phyloP scores from a whole-genome alignment of 2,888 invertebrate genomes.

The Clostera curtula region DNA sequence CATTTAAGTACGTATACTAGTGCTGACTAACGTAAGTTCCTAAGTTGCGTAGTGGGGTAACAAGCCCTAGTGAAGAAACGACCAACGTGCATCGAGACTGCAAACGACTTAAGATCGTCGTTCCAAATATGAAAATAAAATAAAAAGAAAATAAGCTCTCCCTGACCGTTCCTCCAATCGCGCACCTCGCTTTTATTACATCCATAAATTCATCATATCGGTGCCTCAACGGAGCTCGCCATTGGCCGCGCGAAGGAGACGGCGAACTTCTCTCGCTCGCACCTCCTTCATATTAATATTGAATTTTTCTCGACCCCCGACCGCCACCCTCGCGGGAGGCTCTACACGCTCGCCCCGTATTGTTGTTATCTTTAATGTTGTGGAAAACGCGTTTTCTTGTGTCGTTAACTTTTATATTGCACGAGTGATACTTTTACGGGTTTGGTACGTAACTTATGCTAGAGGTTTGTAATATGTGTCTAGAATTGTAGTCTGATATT shows the following conservation, averaged over 20 bases:
- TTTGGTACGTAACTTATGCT: conserved; percentile 67
- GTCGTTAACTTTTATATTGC: conserved; percentile 76
- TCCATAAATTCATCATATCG: conserved; percentile 89
- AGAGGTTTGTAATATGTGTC: conserved; percentile 18
- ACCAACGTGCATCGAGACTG: conserved; percentile 38
- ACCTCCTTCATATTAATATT: conserved; percentile 87
- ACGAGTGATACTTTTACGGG: conserved; percentile 73
- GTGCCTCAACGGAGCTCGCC: conserved; percentile 67
- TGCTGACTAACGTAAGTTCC: conserved; percentile 15
- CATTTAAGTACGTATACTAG: not conserved
- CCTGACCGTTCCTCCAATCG: conserved; percentile 77
- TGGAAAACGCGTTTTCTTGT: conserved; percentile 77
- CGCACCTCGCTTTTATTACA: conserved; percentile 82
- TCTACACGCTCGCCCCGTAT: conserved; percentile 74
- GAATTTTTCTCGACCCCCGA: conserved; percentile 81
- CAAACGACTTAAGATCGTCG: conserved; percentile 58
- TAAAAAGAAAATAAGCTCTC: conserved; percentile 75
- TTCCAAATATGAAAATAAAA: conserved; percentile 74
- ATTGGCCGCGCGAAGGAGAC: conserved; percentile 74
- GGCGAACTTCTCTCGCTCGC: conserved; percentile 70
- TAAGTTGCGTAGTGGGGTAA: conserved; percentile 22
- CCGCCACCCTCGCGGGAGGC: conserved; percentile 71
- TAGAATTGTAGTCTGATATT: not conserved
- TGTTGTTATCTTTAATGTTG: conserved; percentile 76
- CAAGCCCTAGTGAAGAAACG: conserved; percentile 39